Evolutionary conservation across 2,797 vertebrate genomes (phyloP), one percentile per base, ranked within the genome.

Genomic region (Odontamblyopus rebecca): DNA sequence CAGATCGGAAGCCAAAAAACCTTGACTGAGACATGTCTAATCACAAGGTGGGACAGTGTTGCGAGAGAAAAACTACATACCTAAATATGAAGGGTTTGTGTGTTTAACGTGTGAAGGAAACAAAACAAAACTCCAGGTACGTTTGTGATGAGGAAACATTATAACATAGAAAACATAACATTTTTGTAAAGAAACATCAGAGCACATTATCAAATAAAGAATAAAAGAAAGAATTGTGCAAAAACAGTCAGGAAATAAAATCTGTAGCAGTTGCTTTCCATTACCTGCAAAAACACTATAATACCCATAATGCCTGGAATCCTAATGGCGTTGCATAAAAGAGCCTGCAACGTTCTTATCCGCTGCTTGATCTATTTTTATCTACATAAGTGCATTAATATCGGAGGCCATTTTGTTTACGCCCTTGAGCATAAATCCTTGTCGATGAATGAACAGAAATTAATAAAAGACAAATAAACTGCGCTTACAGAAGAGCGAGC

Each of bases 401-500:
- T 44, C 6, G 11, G 61, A 63, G n/a, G 35, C 61, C 61, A 63
- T 41, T 35, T 44, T 63, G 61, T 63, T 19, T 35, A 64, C 12
- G 35, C 41, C 61, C 61, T 63, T 63, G 61, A 41, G 61, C 18
- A 44, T 63, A 63, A 44, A 63, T 44, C 61, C 38, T 26, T 63
- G 61, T 44, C 32, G 3, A 63, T n/a, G 32, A 63, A 41, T 44
- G 61, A 63, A 44, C 2, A 63, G 61, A 41, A 63, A 63, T 41
- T n/a, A 63, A 63, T 63, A 44, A 63, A 63, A 44, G 61, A 41
- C 26, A 41, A 63, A 23, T 41, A 63, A 38, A 41, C 6, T 62
- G 61, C 12, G 18, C 35, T 48, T 48, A 48, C 44, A 48, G 44
- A 48, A 48, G 12, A 44, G 41, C 4, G 44, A 48, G 44, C 4